Evolutionary conservation across 2,888 invertebrate genomes (phyloP), one percentile per base, ranked within the genome.

Genomic region (Globia sparganii): DNA sequence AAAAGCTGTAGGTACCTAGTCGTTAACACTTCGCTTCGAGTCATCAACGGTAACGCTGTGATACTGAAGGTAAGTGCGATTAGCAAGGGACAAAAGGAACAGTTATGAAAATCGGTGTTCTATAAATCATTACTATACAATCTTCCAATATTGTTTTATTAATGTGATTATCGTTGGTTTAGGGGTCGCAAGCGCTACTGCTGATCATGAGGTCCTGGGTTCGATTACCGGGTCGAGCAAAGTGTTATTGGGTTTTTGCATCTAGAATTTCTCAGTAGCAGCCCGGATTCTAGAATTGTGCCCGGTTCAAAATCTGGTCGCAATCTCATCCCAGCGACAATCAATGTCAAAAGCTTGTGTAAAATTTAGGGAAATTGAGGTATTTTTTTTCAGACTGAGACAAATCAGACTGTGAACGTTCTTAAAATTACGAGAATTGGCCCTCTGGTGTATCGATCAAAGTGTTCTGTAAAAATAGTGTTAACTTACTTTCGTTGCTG

Each of bases 1-100:
- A 85, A 81, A 81, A 65, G 37, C 34, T 53, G 0, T 43, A 49
- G 4, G 5, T 34, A 75, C 18, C 31, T 74, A 56, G 43, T 81
- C 76, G 62, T 59, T 58, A 77, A 59, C 71, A 71, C 43, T 37
- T n/a, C 53, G 4, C 46, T 25, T 28, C 34, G 28, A 77, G 37
- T 49, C 37, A 64, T 58, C 18, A 64, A 25, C 13, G 2, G n/a
- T 37, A 28, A 43, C 34, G 3, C 37, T 58, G 3, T 58, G 3
- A 1, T 34, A 68, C n/a, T 28, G 15, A 34, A 46, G 53, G 6
- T 28, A 77, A 1, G 37, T 61, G 69, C 40, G 4, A 40, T 40
- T 28, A 78, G 28, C 43, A 58, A 58, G 18, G 1, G 3, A 53
- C 53, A 53, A 25, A 25, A 53, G 11, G 11, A 11, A 53, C 25